Base-by-base conservation (phyloP, 1,140 invertebrate species). In the Lordiphosa clarofinis region DNA sequence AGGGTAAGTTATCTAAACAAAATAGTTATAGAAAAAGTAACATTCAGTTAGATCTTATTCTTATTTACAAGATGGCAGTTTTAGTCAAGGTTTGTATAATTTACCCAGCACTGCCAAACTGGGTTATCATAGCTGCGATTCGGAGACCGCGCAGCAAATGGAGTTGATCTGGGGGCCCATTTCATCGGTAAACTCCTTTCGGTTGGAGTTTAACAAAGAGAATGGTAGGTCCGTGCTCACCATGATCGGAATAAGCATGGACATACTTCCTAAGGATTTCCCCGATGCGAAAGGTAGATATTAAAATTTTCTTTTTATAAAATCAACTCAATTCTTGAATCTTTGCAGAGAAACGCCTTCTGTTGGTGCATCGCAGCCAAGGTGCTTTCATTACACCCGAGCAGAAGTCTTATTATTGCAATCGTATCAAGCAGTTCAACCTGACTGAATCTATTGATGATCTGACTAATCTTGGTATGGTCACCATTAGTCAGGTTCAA, bases 401-500 rank as follows among this genome's bases (percentile, higher is more conserved):
- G 19, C 89, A 89, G 21, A 91, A 92, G 63, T 95, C 94, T 0
- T 95, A 95, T 87, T 92, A 92, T 49, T 95, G 94, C 87, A 70
- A 90, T 6, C 90, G 91, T 24, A 72, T 90, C 31, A 91, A 93
- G 55, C 88, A 64, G 10, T 86, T 94, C 1, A 89, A 91, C 62
- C 87, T 94, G 63, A 90, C 88, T 9, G 76, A 87, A 75, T 73
- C 71, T 6, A 38, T 88, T 0, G 70, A 81, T 15, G 49, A 65
- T 8, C 69, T 40, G 28, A 71, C 67, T 12, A 74, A 65, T 10
- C 90, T 89, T 12, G 89, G 87, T 15, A 89, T 88, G 4, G 57
- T 91, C 3, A 90, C 89, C 36, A 71, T 94, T 8, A 89, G 90
- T n/a, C 79, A 92, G 68, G 88, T 95, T 9, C 94, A 94, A 78